These are phyloP conservation scores for Aethina tumida DNA, from an alignment of 1,140 invertebrate species.

Conservation along the genomic window DNA sequence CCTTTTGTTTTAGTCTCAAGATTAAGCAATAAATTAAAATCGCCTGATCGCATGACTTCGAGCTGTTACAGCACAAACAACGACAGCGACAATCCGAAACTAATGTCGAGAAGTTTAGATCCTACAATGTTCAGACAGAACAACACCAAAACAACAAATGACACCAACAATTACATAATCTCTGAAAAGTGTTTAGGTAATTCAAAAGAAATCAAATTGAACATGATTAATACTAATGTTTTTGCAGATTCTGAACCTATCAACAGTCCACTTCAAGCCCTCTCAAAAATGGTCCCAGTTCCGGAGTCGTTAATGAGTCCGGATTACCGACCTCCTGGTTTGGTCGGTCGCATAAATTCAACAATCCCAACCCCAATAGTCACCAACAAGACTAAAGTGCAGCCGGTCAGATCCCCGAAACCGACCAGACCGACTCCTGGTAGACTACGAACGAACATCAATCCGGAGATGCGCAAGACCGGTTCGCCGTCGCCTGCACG, in stretches of 20 bases:
- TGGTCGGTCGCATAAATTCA: constrained; percentile 8
- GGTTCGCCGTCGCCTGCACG: constrained; percentile 20
- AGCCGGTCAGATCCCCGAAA: constrained; percentile 38
- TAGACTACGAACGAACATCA: constrained; percentile 1
- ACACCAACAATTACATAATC: constrained; percentile 8
- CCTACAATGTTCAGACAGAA: constrained; percentile 28
- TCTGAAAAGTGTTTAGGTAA: constrained; percentile 21
- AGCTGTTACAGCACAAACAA: constrained; percentile 49
- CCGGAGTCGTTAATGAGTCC: constrained; percentile 79
- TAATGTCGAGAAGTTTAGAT: constrained; percentile 59
- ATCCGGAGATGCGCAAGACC: constrained; percentile 5
- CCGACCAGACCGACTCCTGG: constrained; percentile 8
- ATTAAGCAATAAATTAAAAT: constrained; percentile 44
- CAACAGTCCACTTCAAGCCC: constrained; percentile 62
- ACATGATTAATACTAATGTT: too few species aligned
- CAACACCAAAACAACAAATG: constrained; percentile 15
- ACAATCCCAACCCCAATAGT: constrained; percentile 4
- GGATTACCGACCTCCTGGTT: constrained; percentile 51
- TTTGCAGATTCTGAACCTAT: constrained; percentile 29
- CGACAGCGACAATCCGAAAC: constrained; percentile 28
- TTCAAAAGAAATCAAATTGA: too few species aligned
- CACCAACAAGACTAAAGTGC: constrained; percentile 6
- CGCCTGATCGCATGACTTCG: constrained; percentile 58
- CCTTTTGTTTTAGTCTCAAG: constrained; percentile 33
- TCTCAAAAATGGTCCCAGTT: constrained; percentile 74